Percentiles rank a stretch among this genome's conserved stretches.
phyloP scores from a whole-genome alignment of 2,797 vertebrate species.

The Pithecia hirsuta region DNA sequence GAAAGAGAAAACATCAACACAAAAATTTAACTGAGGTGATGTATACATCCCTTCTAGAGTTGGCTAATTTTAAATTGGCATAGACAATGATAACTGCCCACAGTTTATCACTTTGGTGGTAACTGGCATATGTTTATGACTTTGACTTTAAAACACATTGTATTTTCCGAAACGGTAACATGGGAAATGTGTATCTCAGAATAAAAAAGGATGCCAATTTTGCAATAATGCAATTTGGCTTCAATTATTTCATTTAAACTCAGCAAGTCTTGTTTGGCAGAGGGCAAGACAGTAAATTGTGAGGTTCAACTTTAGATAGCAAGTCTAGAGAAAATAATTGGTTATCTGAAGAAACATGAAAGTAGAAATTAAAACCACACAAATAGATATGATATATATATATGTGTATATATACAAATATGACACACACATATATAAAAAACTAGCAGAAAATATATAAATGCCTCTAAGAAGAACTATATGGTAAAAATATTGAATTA shows the following conservation, averaged over 20 bases:
- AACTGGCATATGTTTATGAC: not conserved
- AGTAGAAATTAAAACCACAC: not conserved
- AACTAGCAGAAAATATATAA: not conserved
- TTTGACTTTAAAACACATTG: not conserved
- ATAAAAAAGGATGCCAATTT: not conserved
- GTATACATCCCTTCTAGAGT: not conserved
- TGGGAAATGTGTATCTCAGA: not conserved
- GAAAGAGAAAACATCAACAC: not conserved
- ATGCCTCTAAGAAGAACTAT: not conserved
- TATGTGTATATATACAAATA: not conserved
- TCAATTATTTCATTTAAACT: not conserved
- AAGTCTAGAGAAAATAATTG: not conserved
- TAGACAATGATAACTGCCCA: not conserved
- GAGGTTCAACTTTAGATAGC: not conserved
- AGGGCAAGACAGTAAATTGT: not conserved
- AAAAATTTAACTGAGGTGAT: not conserved
- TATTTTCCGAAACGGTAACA: not conserved
- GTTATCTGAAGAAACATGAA: not conserved
- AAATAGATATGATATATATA: not conserved
- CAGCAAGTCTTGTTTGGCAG: not conserved
- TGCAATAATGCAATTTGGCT: not conserved
- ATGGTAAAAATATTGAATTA: not conserved
- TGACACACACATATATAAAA: not conserved
- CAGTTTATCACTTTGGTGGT: not conserved
- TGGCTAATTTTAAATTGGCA: not conserved